phyloP scores from a whole-genome alignment of 1,140 invertebrate genomes.

The Zaprionus gabonicus region DNA sequence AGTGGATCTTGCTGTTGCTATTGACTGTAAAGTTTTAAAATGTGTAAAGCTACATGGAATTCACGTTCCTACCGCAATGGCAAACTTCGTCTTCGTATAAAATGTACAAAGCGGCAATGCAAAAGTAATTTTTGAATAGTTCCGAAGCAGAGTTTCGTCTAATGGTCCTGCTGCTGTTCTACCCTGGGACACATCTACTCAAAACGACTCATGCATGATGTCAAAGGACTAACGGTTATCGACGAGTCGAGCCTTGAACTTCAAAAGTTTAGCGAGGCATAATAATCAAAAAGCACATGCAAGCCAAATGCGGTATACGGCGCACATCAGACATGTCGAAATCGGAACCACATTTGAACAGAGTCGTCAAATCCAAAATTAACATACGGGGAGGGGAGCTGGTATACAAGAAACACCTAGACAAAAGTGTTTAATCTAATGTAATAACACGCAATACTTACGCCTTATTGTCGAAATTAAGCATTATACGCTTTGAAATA shows the following conservation, averaged over 20 bases:
- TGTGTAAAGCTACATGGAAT: slow-evolving; percentile 41
- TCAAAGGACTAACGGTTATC: slow-evolving; percentile 66
- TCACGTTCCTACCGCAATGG: slow-evolving; percentile 25
- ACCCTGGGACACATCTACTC: slow-evolving; percentile 57
- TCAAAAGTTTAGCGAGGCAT: slow-evolving; percentile 44
- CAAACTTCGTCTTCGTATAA: slow-evolving; percentile 70
- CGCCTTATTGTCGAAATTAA: slow-evolving; percentile 57
- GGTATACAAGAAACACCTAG: neutral
- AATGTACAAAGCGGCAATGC: slow-evolving; percentile 72
- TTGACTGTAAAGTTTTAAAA: slow-evolving; percentile 43
- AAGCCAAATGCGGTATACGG: too few species aligned
- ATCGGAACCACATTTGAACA: too few species aligned
- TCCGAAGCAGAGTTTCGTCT: neutral
- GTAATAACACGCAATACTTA: slow-evolving; percentile 75
- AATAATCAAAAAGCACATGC: slow-evolving; percentile 70
- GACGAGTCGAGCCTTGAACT: slow-evolving; percentile 1
- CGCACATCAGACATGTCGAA: too few species aligned
- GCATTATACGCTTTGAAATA: slow-evolving; percentile 30
- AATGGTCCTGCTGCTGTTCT: neutral
- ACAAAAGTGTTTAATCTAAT: slow-evolving; percentile 41
- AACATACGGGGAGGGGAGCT: neutral
- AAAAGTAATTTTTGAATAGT: slow-evolving; percentile 48
- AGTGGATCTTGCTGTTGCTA: neutral
- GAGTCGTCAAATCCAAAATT: neutral
- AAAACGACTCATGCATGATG: slow-evolving; percentile 70